phyloP scores from a whole-genome alignment of 1,140 invertebrate species.

The Mizuhopecten yessoensis region DNA sequence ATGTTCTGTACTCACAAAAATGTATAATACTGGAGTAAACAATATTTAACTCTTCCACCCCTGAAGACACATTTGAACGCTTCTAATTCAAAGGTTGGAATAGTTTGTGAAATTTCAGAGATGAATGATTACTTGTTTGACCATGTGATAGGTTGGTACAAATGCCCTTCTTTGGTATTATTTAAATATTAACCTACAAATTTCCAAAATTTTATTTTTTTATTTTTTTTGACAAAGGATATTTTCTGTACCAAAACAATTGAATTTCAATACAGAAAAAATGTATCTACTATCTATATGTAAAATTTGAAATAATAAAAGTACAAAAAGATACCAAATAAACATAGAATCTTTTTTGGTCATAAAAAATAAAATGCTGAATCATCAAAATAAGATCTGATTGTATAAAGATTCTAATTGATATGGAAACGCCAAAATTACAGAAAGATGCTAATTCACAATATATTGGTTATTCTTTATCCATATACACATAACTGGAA shows the following conservation, averaged over 20 bases:
- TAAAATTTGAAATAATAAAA: background rate
- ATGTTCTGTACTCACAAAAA: background rate
- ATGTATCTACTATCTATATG: background rate
- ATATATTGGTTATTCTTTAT: background rate
- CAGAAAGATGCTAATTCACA: background rate
- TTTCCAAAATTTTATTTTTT: background rate
- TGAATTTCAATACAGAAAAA: background rate
- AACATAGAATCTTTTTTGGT: no score
- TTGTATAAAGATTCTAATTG: background rate
- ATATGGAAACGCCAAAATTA: background rate
- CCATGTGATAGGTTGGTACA: no score
- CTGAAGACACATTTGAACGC: no score
- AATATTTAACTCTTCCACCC: no score
- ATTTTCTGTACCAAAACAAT: background rate
- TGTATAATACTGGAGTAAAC: no score
- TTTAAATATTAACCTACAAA: background rate
- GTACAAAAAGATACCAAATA: background rate
- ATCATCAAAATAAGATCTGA: background rate
- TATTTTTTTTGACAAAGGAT: background rate
- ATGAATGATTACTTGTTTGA: no score
- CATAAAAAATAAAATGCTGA: background rate
- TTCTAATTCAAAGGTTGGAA: no score
- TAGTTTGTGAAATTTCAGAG: no score
- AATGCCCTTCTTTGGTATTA: no score
- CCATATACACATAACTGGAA: constrained; percentile 17